Percentiles rank a stretch among this genome's conserved stretches.
phyloP scores from a whole-genome alignment of 64 coral and sea anemone species.

The Pachyseris speciosa region DNA sequence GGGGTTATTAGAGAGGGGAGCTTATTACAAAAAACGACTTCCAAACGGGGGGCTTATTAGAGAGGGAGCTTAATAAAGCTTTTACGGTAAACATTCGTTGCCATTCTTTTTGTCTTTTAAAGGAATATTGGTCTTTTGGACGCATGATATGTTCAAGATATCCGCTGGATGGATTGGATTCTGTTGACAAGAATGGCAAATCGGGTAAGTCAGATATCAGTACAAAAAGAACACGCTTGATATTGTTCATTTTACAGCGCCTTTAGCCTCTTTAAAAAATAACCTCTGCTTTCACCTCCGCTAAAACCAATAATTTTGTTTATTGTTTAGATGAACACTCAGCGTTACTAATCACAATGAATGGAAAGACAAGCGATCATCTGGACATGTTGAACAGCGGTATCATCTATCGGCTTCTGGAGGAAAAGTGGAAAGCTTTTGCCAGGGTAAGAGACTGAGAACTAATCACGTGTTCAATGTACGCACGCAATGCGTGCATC shows the following conservation, averaged over 20 bases:
- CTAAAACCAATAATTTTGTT: too few relatives aligned
- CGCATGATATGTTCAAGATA: slow-evolving; percentile 80
- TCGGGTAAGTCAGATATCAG: slow-evolving; percentile 18
- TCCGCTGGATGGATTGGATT: slow-evolving; percentile 84
- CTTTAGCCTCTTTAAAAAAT: too few relatives aligned
- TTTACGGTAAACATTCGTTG: neutral
- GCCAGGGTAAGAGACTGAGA: slow-evolving; percentile 55
- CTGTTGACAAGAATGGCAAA: slow-evolving; percentile 75
- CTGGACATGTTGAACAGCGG: slow-evolving; percentile 85
- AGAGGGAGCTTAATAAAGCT: too few relatives aligned
- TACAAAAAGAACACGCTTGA: neutral
- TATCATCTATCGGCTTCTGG: slow-evolving; percentile 84
- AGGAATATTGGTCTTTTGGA: slow-evolving; percentile 93
- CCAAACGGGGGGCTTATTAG: too few relatives aligned
- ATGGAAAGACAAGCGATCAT: slow-evolving; percentile 69
- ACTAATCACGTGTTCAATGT: neutral
- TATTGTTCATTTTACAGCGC: neutral
- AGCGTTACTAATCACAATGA: slow-evolving; percentile 75
- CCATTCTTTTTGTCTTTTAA: neutral
- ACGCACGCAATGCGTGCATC: neutral
- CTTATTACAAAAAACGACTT: too few relatives aligned
- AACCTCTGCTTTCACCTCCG: too few relatives aligned
- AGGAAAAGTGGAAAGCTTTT: slow-evolving; percentile 91
- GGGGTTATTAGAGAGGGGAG: too few relatives aligned
- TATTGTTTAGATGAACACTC: slow-evolving; percentile 63